These are phyloP conservation scores for human DNA, from an alignment of 2,113 vertebrate genomes.

Conservation along the genomic window GRCh38 chr2:129837501-129838000, in stretches of 20 bases:
- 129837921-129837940: neutral
- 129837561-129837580: neutral
- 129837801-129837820: neutral
- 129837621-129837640: neutral
- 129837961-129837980: neutral
- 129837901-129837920: neutral
- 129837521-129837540: neutral
- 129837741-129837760: neutral
- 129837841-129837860: neutral
- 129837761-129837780: neutral
- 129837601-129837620: neutral
- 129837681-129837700: neutral
- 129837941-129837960: neutral
- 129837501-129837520: neutral
- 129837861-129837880: neutral
- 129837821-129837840: neutral
- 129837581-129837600: neutral
- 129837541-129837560: neutral
- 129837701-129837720: neutral
- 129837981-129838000: neutral
- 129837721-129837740: neutral
- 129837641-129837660: neutral
- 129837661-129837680: neutral
- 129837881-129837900: neutral
- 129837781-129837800: neutral